Evolutionary conservation across 2,888 invertebrate genomes (phyloP), one percentile per base, ranked within the genome.

Genomic region (Nomada fabriciana): DNA sequence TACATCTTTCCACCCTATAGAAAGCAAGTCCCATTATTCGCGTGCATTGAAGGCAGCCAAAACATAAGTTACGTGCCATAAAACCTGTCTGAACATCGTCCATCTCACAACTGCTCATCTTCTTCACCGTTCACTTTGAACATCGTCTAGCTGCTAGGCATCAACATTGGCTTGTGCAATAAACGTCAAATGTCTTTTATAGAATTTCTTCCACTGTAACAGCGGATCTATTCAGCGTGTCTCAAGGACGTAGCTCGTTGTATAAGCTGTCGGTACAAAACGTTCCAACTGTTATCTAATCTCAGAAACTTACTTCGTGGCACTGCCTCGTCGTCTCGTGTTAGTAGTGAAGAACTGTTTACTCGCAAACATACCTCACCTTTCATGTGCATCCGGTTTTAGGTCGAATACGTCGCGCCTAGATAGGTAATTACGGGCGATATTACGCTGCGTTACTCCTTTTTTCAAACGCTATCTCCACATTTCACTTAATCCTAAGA

Each of bases 211-310:
- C 59, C 65, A 23, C 67, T 23, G 18, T 29, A 29, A 47, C 63
- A 18, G 73, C 50, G 69, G 47, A 57, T 42, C 61, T 60, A 61
- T 47, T 11, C 47, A 25, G 50, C 50, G 53, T 36, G 61, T 71
- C 79, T 85, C 67, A 76, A 76, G 77, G 80, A 78, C 83, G 80
- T 50, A 50, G 73, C 64, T 63, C 76, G 80, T 82, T 74, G 76
- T 85, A 80, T 71, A 87, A 85, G 87, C 79, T 57, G 61, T 52
- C 64, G 60, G 64, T 69, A 74, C 74, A 64, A 59, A 76, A 80
- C 73, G 86, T 74, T 86, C 80, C 82, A 79, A 80, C 82, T 68
- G 88, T 86, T 86, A 86, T 86, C 86, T 86, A 86, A 86, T 86
- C 86, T 88, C 61, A 47, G 74, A 61, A 70, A 80, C 71, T 59